phyloP scores from a whole-genome alignment of 2,113 vertebrate species.

The Trogon surrucura region DNA sequence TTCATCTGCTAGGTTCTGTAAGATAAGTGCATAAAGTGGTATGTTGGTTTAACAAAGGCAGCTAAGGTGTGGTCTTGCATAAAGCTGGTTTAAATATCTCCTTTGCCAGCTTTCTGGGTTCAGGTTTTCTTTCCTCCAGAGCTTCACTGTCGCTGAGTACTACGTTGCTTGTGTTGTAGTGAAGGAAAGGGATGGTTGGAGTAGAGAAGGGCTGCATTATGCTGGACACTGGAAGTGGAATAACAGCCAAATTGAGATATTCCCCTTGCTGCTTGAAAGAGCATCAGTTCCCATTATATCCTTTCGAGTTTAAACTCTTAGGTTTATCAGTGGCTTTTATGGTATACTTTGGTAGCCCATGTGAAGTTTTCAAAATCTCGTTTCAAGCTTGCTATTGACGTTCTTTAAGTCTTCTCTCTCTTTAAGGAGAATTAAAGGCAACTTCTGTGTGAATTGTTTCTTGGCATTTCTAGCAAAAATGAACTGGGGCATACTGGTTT shows the following conservation, averaged over 20 bases:
- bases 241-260: neutral
- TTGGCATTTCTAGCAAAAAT: neutral
- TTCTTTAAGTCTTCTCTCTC: neutral
- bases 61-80: neutral
- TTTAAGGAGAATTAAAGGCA: neutral
- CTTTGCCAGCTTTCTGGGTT: neutral
- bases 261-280: neutral
- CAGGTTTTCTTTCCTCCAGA: neutral
- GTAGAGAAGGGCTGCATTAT: neutral
- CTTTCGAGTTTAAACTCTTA: neutral
- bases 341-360: neutral
- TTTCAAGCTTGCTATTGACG: neutral
- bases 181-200: neutral
- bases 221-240: neutral
- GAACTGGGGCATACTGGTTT: neutral
- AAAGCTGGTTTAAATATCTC: neutral
- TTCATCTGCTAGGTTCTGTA: neutral
- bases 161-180: neutral
- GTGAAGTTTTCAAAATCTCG: neutral
- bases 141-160: neutral
- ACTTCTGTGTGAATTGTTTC: neutral
- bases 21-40: rapidly evolving
- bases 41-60: neutral
- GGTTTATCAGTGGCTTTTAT: neutral
- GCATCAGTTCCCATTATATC: neutral